Evolutionary conservation across 2,888 invertebrate genomes (phyloP), one percentile per base, ranked within the genome.

Genomic region (Serripes groenlandicus): DNA sequence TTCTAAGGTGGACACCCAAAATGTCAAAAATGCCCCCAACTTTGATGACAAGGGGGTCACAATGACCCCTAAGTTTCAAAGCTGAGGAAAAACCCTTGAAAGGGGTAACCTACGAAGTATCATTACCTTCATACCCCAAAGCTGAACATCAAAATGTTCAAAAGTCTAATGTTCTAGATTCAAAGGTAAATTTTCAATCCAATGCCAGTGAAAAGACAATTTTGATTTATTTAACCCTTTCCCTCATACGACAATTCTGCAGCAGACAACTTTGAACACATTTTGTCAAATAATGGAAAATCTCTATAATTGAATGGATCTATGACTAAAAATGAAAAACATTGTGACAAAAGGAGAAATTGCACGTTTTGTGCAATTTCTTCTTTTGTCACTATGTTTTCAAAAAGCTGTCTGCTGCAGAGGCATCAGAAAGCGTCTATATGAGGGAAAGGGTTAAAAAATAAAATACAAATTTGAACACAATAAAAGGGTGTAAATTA

Each of bases 401-500:
- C 42, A 42, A 42, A 42, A 42, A 15, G 42, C 42, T 15, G 7
- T 42, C 15, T 42, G 9, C 7, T 42, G 9, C 7, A 42, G 15
- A 15, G 7, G 9, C 9, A 11, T 42, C 7, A 42, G 15, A 42
- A 42, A 15, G 7, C 42, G 42, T 7, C 9, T 11, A 7, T 15
- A 42, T 42, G 42, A 11, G 42, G 42, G 7, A 42, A 42, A 15
- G 42, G 42, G 42, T 42, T 3, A 49, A 49, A 49, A 49, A 49
- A 49, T 64, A 60, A 74, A 21, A n/a, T n/a, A n/a, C n/a, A n/a
- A n/a, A n/a, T n/a, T 52, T 32, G 30, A 18, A 42, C 42, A 62
- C 42, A 37, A 34, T 5, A 26, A 58, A n/a, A 58, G 23, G 15
- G 23, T 15, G 32, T 15, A 64, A 18, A 30, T 64, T 30, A 28